Percentiles rank a stretch among this genome's conserved stretches.
Evolutionary conservation across 2,113 vertebrate genomes (phyloP).

Genomic region (Ranitomeya variabilis): DNA sequence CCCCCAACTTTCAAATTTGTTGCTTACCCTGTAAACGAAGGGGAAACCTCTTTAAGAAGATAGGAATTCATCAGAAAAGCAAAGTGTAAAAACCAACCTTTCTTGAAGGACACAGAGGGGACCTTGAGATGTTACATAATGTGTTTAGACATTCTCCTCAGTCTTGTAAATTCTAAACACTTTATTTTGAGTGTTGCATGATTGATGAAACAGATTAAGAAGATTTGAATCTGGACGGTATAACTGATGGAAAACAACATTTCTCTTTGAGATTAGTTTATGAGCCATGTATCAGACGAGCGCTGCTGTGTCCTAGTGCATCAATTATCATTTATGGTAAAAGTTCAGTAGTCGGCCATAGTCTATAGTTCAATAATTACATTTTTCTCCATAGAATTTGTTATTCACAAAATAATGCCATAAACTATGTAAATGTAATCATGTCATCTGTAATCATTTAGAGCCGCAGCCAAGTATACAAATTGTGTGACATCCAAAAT

Average conservation of each 20-base stretch:
- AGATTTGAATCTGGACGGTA: slow-evolving; percentile 26
- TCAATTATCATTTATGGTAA: slow-evolving; percentile 19
- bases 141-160: slow-evolving; percentile 32
- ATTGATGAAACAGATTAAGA: slow-evolving; percentile 52
- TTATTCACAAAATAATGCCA: not conserved
- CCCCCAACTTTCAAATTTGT: too few species aligned
- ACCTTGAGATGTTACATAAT: slow-evolving; percentile 15
- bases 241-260: slow-evolving; percentile 36
- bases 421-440: not conserved
- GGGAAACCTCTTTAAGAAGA: not conserved
- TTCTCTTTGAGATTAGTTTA: slow-evolving; percentile 42
- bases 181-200: slow-evolving; percentile 45
- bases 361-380: slow-evolving; percentile 7
- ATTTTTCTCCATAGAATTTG: not conserved
- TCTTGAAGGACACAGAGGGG: slow-evolving; percentile 31
- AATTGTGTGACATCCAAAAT: not conserved
- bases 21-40: too few species aligned
- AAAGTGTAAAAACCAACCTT: not conserved
- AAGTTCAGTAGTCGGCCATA: not conserved
- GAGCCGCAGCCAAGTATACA: not conserved
- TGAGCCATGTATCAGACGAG: slow-evolving; percentile 21
- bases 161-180: slow-evolving; percentile 32
- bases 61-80: not conserved
- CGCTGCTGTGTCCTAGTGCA: not conserved
- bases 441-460: not conserved